phyloP scores from a whole-genome alignment of 1,140 invertebrate species.

The Rhagoletis zephyria region DNA sequence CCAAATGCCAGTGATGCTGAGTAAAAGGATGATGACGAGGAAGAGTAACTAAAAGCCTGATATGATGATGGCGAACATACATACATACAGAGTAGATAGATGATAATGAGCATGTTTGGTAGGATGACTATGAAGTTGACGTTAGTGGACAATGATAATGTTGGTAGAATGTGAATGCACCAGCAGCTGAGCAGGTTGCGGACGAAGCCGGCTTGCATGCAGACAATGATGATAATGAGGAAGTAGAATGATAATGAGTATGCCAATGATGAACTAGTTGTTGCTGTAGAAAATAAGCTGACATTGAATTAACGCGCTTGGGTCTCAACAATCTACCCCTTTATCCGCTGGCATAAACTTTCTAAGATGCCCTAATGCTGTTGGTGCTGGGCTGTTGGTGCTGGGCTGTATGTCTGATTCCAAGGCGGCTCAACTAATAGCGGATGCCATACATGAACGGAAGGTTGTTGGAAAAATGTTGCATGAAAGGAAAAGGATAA shows the following conservation, averaged over 20 bases:
- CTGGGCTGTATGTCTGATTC: not conserved
- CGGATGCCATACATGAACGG: not conserved
- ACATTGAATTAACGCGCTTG: not conserved
- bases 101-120: not conserved
- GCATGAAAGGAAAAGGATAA: conserved; percentile 47
- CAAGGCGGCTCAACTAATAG: not conserved
- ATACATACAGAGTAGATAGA: not conserved
- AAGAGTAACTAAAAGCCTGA: not conserved
- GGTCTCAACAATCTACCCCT: not conserved
- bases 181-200: not conserved
- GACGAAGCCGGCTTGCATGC: not conserved
- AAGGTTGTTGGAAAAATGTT: not conserved
- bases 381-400: not conserved
- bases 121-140: not conserved
- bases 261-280: not conserved
- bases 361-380: too few species aligned
- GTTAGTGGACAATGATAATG: not conserved
- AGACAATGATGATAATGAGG: not conserved
- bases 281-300: not conserved
- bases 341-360: too few species aligned
- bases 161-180: not conserved
- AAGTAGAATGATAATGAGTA: not conserved
- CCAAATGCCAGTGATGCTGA: conserved; percentile 19
- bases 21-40: conserved; percentile 13
- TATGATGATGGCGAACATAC: not conserved